phyloP scores from a whole-genome alignment of 2,888 invertebrate genomes.

The Melieria omissa region DNA sequence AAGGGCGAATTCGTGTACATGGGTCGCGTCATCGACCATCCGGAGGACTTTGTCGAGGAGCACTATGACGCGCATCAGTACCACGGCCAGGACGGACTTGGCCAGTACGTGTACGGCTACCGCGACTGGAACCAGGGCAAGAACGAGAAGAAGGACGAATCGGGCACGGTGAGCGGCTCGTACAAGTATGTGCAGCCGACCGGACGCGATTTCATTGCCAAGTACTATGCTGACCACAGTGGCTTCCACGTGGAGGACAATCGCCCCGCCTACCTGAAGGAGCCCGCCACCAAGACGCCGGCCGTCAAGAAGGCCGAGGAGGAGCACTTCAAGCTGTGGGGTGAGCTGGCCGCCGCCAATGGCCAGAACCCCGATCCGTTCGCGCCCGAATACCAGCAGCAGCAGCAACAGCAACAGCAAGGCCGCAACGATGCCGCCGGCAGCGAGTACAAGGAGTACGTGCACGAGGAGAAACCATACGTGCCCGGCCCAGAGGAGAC shows the following conservation, averaged over 20 bases:
- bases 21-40: slow-evolving; percentile 73
- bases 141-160: slow-evolving; percentile 75
- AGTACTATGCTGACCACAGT: slow-evolving; percentile 79
- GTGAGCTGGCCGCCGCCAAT: slow-evolving; percentile 72
- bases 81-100: slow-evolving; percentile 78
- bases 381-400: slow-evolving; percentile 62
- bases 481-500: slow-evolving; percentile 67
- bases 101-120: slow-evolving; percentile 79
- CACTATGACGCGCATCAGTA: slow-evolving; percentile 78
- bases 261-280: slow-evolving; percentile 72
- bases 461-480: slow-evolving; percentile 61
- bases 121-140: slow-evolving; percentile 79
- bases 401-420: slow-evolving; percentile 45
- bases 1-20: slow-evolving; percentile 64
- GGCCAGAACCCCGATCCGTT: slow-evolving; percentile 67
- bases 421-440: slow-evolving; percentile 57
- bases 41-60: slow-evolving; percentile 76
- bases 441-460: slow-evolving; percentile 58
- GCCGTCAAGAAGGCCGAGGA: slow-evolving; percentile 77
- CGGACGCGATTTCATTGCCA: slow-evolving; percentile 64
- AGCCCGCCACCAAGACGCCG: slow-evolving; percentile 75
- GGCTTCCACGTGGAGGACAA: slow-evolving; percentile 86
- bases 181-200: slow-evolving; percentile 75
- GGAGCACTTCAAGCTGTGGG: slow-evolving; percentile 76
- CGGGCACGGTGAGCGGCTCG: slow-evolving; percentile 77